phyloP scores from a whole-genome alignment of 2,113 vertebrate genomes.

The Atherinomorus stipes region DNA sequence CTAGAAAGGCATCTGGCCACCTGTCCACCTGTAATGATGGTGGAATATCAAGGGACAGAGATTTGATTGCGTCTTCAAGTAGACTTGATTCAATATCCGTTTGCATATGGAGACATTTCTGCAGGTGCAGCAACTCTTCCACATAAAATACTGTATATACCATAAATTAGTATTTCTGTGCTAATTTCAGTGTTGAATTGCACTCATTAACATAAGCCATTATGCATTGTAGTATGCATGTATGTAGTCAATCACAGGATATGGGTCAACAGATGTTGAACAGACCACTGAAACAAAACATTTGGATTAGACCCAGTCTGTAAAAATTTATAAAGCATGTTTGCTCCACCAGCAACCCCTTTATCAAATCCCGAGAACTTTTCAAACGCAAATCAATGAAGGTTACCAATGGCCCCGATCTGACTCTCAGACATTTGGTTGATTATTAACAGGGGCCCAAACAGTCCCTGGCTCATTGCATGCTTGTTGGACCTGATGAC shows the following conservation, averaged over 20 bases:
- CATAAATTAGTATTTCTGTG: too few relatives aligned
- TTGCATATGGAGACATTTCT: too few relatives aligned
- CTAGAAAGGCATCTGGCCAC: too few relatives aligned
- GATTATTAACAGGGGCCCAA: conserved; percentile 3
- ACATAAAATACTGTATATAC: too few relatives aligned
- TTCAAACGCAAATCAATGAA: neutral
- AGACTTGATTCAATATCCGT: too few relatives aligned
- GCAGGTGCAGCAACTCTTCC: neutral
- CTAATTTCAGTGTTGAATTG: too few relatives aligned
- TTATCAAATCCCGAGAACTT: neutral
- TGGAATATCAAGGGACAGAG: too few relatives aligned
- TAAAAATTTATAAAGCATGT: neutral
- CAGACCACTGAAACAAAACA: neutral
- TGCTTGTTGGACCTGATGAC: neutral
- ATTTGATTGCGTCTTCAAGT: too few relatives aligned
- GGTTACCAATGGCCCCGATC: conserved; percentile 5
- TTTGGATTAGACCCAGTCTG: neutral
- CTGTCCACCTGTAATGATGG: too few relatives aligned
- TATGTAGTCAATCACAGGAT: too few relatives aligned
- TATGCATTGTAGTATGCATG: too few relatives aligned
- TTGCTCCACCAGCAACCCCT: neutral
- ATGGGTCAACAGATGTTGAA: neutral
- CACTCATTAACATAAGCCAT: too few relatives aligned
- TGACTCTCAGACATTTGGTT: neutral
- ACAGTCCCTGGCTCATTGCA: neutral